These are phyloP conservation scores for Elachura formosa DNA, from an alignment of 2,113 vertebrate species.

Conservation along the genomic window DNA sequence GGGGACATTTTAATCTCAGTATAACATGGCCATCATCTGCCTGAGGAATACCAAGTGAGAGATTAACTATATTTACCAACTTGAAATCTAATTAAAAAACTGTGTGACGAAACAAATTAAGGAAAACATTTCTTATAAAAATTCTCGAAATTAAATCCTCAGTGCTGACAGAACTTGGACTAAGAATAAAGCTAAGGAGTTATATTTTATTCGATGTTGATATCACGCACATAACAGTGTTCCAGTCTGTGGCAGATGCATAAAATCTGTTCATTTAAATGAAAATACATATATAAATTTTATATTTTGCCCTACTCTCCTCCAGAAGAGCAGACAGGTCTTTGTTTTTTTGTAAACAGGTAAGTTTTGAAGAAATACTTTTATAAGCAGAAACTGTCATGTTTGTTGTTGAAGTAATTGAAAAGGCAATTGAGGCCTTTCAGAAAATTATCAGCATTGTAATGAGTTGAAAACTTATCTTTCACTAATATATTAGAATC, in stretches of 20 bases:
- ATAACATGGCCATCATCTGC: not conserved
- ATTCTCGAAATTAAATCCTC: not conserved
- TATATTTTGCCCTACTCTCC: not conserved
- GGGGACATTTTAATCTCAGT: not conserved
- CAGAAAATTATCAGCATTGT: not conserved
- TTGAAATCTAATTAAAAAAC: slow-evolving; percentile 7
- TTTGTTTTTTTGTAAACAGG: not conserved
- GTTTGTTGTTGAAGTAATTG: not conserved
- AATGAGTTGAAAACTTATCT: not conserved
- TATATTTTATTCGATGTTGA: not conserved
- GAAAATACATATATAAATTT: not conserved
- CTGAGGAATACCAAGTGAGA: not conserved
- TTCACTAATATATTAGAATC: not conserved
- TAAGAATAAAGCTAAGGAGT: not conserved
- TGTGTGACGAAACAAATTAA: not conserved
- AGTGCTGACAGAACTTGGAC: not conserved
- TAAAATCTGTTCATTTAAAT: not conserved
- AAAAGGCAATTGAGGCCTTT: not conserved
- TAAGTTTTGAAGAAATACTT: not conserved
- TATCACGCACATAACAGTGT: not conserved
- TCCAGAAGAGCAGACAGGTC: not conserved
- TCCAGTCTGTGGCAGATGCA: not conserved
- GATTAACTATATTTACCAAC: slow-evolving; percentile 2
- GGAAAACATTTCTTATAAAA: not conserved
- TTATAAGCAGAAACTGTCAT: not conserved